Conservation (phyloP, 2,113 vertebrate species). For the Ammodramus savannarum region DNA sequence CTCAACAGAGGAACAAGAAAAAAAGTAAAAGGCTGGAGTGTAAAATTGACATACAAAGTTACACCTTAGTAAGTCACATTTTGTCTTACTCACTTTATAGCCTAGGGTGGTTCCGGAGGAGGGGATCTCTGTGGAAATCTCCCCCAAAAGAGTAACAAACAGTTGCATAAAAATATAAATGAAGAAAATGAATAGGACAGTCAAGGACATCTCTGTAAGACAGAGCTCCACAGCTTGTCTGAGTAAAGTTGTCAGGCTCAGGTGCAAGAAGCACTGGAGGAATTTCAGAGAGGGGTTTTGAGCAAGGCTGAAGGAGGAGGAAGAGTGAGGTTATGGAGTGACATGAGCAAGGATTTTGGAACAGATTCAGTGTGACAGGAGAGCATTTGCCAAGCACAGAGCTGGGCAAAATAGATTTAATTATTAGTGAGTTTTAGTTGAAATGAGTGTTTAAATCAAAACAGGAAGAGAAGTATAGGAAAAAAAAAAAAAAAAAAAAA, state of each 20-base stretch:
- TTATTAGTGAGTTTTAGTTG: not conserved
- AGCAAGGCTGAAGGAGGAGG: not conserved
- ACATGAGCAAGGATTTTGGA: not conserved
- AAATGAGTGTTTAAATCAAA: not conserved
- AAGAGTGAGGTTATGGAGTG: not conserved
- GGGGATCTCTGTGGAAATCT: not conserved
- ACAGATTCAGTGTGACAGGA: not conserved
- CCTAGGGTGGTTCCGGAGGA: not conserved
- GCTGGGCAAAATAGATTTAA: not conserved
- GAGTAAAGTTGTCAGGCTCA: not conserved
- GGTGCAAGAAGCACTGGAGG: not conserved
- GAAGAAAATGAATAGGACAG: not conserved
- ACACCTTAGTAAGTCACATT: not conserved
- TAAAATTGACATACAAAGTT: not conserved
- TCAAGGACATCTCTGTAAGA: not conserved
- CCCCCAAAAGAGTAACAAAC: not conserved
- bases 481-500: fast-evolving
- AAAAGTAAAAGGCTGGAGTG: not conserved
- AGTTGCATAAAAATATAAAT: not conserved
- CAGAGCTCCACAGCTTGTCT: not conserved
- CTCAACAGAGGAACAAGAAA: not conserved
- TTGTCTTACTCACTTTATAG: not conserved
- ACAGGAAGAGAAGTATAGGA: not conserved
- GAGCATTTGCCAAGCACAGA: not conserved
- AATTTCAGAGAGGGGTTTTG: not conserved